phyloP scores from a whole-genome alignment of 2,888 invertebrate genomes.

The Harpalus rufipes region DNA sequence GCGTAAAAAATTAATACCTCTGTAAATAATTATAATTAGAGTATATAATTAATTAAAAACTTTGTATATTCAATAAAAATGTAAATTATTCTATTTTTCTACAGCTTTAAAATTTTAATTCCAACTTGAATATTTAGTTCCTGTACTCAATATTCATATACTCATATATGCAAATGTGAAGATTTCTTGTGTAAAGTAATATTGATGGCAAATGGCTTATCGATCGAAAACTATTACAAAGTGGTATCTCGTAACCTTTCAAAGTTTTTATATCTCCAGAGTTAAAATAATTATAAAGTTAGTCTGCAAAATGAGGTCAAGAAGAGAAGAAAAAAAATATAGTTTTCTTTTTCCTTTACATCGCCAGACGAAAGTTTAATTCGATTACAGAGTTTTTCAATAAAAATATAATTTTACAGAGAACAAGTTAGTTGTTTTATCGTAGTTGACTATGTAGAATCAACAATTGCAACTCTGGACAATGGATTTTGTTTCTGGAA shows the following conservation, averaged over 20 bases:
- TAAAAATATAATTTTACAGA: conserved; percentile 39
- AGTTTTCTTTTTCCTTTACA: conserved; percentile 19
- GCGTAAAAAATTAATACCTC: too few species aligned
- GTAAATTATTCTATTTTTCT: too few species aligned
- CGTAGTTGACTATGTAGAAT: neutral
- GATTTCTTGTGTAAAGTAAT: neutral
- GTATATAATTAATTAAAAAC: too few species aligned
- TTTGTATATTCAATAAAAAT: too few species aligned
- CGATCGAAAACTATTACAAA: conserved; percentile 2
- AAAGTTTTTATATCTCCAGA: conserved; percentile 1
- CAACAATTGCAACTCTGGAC: neutral
- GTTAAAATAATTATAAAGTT: conserved; percentile 50
- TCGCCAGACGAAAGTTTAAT: conserved; percentile 20
- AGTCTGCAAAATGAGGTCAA: conserved; percentile 24
- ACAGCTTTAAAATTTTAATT: neutral
- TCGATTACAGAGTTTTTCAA: conserved; percentile 51
- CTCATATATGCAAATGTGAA: neutral
- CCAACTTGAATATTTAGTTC: neutral
- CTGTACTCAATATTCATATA: neutral
- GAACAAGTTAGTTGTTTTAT: conserved; percentile 29
- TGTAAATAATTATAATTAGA: too few species aligned
- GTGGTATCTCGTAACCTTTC: conserved; percentile 5
- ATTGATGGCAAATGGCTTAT: conserved; percentile 5
- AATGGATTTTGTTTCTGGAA: neutral
- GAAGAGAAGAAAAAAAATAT: conserved; percentile 5